Evolutionary conservation across 1,140 invertebrate species (phyloP), one percentile per base, ranked within the genome.

Genomic region (Scylla paramamosain): DNA sequence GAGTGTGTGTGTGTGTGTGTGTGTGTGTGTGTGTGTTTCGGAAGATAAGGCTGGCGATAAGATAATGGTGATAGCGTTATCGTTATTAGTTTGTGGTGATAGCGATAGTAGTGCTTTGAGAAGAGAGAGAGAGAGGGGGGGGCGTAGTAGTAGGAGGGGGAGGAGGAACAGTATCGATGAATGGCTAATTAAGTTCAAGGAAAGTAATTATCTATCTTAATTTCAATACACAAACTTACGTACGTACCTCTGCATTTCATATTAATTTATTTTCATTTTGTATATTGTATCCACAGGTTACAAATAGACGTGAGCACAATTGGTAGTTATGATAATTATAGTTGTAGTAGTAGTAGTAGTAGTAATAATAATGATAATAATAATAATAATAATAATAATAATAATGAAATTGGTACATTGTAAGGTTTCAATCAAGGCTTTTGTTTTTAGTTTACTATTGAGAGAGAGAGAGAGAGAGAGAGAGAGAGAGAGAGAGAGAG

Each of bases 391-490:
- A 77, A 77, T 77, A 77, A n/a, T n/a, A n/a, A 77, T 77, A 20
- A 77, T 77, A 77, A 3, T 77, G 20, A 77, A 7, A 77, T 7
- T 25, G 25, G 4, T 0, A 77, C 12, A 59, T 48, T n/a, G 29
- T 46, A 7, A 46, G 48, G 87, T 89, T 45, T n/a, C 39, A n/a
- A 32, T 39, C 20, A 45, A 46, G 32, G n/a, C 39, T 39, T 39
- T 39, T 39, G 39, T 39, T 39, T 39, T 1, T 39, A 39, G 6
- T 6, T 89, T 89, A 46, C 14, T 12, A 46, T 32, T 12, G 31
- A 89, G 87, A 89, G 87, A 89, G 87, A 89, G 88, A 90, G 88
- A 90, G 88, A 90, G 88, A 90, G 88, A 90, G 88, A 90, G 88
- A 90, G 88, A 90, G 29, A 77, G 67, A 77, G 67, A 77, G 67